Base-by-base conservation (phyloP, 2,888 invertebrate genomes). In the Gortyna flavago region DNA sequence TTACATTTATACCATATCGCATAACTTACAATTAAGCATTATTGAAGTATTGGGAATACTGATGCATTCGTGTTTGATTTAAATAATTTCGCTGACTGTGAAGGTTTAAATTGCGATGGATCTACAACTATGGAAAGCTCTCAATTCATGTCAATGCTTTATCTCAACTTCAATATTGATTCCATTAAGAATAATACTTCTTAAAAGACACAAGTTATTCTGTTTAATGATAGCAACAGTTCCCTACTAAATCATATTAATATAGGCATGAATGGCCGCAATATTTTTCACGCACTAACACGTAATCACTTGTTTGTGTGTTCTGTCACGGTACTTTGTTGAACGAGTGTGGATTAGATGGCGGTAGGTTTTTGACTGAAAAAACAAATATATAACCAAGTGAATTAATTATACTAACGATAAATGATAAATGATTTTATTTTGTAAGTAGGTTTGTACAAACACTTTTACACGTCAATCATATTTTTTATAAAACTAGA, bases 181-280 rank as follows among this genome's bases (percentile, higher is more conserved):
- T 51, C 16, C 1, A 51, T 48, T 32, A 48, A n/a, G 9, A 11
- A 5, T 51, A 61, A 35, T 44, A 38, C 25, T 54, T 51, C 38
- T 16, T 41, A 44, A 38, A 62, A 11, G 13, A 29, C 32, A 25
- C 16, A 62, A 5, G n/a, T 7, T 35, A 18, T 29, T 66, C 16
- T 57, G 35, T 41, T 51, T 64, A n/a, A n/a, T 51, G 0, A 41
- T 41, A 57, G 38, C 9, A 51, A 64, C 2, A 16, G 16, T 41
- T 51, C 8, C 13, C 2, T 16, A 59, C 9, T 38, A 16, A 21
- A 61, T 11, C 21, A 59, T 18, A 54, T 41, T 25, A 74, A 59
- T 69, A 54, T 35, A 78, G 25, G 18, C 80, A 35, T 82, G 32
- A 75, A 64, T 81, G 21, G n/a, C 51, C 35, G 61, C 16, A n/a